phyloP scores from a whole-genome alignment of 2,888 invertebrate species.

The Pachliopta kotzebuea region DNA sequence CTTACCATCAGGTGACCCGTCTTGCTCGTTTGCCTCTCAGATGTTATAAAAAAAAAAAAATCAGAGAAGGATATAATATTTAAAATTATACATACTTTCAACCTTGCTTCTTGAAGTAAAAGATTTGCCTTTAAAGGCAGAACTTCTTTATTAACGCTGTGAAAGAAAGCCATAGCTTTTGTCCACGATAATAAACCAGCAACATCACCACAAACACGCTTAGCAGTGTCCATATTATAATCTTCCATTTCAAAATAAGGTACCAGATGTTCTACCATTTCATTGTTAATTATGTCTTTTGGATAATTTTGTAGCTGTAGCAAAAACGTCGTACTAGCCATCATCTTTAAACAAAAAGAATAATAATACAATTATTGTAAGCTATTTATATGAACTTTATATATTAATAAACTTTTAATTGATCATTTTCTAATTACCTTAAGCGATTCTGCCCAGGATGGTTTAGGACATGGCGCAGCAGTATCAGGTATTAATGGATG shows the following conservation, averaged over 20 bases:
- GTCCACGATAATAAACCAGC: constrained; percentile 98
- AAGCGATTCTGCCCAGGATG: constrained; percentile 97
- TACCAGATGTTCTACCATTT: constrained; percentile 95
- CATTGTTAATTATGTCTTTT: constrained; percentile 97
- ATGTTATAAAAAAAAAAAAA: too few relatives aligned
- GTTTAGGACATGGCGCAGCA: constrained; percentile 92
- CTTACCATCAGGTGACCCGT: too few relatives aligned
- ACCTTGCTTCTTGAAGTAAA: constrained; percentile 92
- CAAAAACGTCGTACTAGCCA: constrained; percentile 96
- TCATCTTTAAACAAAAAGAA: constrained; percentile 83
- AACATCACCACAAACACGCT: constrained; percentile 97
- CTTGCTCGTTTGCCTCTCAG: constrained; percentile 51
- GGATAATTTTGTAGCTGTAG: constrained; percentile 96
- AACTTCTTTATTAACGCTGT: constrained; percentile 97
- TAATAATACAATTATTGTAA: constrained; percentile 3
- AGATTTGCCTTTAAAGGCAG: constrained; percentile 96
- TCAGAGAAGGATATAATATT: too few relatives aligned
- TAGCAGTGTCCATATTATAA: constrained; percentile 97
- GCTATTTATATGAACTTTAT: constrained; percentile 3
- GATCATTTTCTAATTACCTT: constrained; percentile 79
- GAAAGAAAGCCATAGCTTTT: constrained; percentile 97
- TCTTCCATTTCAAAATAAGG: constrained; percentile 98
- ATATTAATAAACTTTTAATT: constrained; percentile 10
- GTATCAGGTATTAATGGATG: constrained; percentile 91
- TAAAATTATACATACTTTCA: constrained; percentile 84